These are phyloP conservation scores for Heterodera carotae DNA, from an alignment of 1,140 invertebrate genomes.

Conservation along the genomic window DNA sequence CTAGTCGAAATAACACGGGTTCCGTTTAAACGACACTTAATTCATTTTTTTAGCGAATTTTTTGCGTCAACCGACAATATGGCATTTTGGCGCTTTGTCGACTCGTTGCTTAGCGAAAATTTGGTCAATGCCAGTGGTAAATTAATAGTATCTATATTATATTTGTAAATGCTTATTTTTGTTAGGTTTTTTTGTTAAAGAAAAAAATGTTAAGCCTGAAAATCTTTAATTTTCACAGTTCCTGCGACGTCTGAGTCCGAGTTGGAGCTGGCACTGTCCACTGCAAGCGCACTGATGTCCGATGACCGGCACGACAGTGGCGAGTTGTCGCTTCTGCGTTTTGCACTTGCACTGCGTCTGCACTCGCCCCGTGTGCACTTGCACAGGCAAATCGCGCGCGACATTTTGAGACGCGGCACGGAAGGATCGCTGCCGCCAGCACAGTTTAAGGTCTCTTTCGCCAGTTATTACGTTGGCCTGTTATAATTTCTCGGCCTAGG, in stretches of 20 bases:
- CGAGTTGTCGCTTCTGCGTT: conserved; percentile 51
- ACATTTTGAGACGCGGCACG: conserved; percentile 1
- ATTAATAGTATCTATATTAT: conserved; percentile 32
- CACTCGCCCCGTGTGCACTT: conserved; percentile 59
- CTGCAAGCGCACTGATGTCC: conserved; percentile 33
- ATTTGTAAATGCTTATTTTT: neutral
- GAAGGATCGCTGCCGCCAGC: neutral
- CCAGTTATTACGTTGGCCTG: too few relatives aligned
- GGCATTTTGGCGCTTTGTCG: conserved; percentile 5
- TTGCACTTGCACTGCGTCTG: conserved; percentile 57
- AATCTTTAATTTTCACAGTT: too few relatives aligned
- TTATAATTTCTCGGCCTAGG: too few relatives aligned
- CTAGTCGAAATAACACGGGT: too few relatives aligned
- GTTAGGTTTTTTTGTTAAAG: neutral
- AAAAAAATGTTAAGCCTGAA: too few relatives aligned
- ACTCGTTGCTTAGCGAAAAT: conserved; percentile 19
- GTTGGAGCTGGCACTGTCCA: conserved; percentile 53
- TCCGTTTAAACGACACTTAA: too few relatives aligned
- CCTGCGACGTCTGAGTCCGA: conserved; percentile 48
- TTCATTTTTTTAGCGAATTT: conserved; percentile 56
- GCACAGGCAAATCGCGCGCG: conserved; percentile 51
- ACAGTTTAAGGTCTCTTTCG: conserved; percentile 43
- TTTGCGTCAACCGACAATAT: conserved; percentile 43
- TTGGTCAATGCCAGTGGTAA: conserved; percentile 28
- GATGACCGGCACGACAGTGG: conserved; percentile 14